phyloP scores from a whole-genome alignment of 2,113 vertebrate species.

The Tetraodon nigroviridis region DNA sequence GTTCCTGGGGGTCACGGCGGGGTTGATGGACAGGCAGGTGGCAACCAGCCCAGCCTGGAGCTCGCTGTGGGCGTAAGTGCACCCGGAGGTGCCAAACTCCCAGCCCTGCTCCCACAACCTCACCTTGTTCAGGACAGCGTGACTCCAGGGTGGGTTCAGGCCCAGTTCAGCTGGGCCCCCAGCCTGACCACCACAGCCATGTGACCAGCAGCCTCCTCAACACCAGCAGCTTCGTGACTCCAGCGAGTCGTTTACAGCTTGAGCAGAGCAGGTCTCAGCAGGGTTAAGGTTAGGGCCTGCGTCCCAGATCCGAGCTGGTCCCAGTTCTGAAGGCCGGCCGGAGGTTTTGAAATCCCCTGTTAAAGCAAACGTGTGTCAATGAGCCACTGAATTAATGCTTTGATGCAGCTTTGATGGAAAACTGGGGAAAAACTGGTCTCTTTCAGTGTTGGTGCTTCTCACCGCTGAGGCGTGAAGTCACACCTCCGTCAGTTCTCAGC shows the following conservation, averaged over 20 bases:
- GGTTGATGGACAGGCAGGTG: constrained; percentile 62
- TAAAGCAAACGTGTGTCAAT: too few species aligned
- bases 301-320: too few species aligned
- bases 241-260: not conserved
- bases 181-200: not conserved
- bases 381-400: too few species aligned
- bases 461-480: constrained; percentile 67
- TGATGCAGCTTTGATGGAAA: too few species aligned
- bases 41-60: constrained; percentile 52
- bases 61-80: constrained; percentile 56
- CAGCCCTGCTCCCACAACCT: constrained; percentile 61
- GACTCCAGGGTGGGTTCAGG: constrained; percentile 51
- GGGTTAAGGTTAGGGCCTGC: not conserved
- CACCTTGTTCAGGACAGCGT: constrained; percentile 46
- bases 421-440: constrained; percentile 1
- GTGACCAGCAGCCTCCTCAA: not conserved
- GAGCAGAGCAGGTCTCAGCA: not conserved
- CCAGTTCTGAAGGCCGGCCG: not conserved
- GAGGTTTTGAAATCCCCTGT: too few species aligned
- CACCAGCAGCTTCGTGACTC: not conserved
- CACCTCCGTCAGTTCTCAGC: constrained; percentile 65
- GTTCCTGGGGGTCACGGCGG: constrained; percentile 28
- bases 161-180: constrained; percentile 46
- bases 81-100: constrained; percentile 67
- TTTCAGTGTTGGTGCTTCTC: constrained; percentile 48